phyloP scores from a whole-genome alignment of 2,888 invertebrate genomes.

The Tenodera sinensis region DNA sequence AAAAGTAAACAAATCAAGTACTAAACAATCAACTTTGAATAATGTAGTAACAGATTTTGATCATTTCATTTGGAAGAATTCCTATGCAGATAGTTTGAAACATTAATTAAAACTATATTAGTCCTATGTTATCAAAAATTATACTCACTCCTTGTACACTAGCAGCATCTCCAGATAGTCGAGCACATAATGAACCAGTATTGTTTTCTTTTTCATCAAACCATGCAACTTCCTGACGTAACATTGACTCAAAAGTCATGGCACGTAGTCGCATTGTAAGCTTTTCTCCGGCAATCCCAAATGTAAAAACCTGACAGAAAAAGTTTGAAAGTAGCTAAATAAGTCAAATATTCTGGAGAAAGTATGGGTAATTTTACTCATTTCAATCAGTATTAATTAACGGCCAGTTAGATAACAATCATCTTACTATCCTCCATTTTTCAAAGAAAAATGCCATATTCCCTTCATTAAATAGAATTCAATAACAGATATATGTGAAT shows the following conservation, averaged over 20 bases:
- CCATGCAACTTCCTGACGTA: slow-evolving; percentile 71
- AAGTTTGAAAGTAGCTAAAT: too few species aligned
- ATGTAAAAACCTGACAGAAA: slow-evolving; percentile 57
- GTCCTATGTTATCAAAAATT: neutral
- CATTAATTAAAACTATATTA: too few species aligned
- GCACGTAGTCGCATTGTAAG: slow-evolving; percentile 71
- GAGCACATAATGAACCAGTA: slow-evolving; percentile 70
- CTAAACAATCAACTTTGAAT: neutral
- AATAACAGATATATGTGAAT: too few species aligned
- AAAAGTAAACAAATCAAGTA: neutral
- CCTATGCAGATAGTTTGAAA: too few species aligned
- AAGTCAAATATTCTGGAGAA: too few species aligned
- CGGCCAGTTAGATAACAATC: too few species aligned
- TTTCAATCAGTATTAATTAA: too few species aligned
- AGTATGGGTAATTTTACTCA: too few species aligned
- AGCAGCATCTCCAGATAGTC: slow-evolving; percentile 72
- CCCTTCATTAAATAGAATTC: too few species aligned
- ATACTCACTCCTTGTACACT: slow-evolving; percentile 70
- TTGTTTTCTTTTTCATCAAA: slow-evolving; percentile 70
- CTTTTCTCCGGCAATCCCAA: slow-evolving; percentile 74
- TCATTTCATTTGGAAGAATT: neutral
- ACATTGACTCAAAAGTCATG: slow-evolving; percentile 60
- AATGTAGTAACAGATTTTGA: too few species aligned
- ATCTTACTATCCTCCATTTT: too few species aligned
- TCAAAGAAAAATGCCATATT: too few species aligned